Evolutionary conservation across 2,113 vertebrate species (phyloP).

Genomic region (Felis chaus): DNA sequence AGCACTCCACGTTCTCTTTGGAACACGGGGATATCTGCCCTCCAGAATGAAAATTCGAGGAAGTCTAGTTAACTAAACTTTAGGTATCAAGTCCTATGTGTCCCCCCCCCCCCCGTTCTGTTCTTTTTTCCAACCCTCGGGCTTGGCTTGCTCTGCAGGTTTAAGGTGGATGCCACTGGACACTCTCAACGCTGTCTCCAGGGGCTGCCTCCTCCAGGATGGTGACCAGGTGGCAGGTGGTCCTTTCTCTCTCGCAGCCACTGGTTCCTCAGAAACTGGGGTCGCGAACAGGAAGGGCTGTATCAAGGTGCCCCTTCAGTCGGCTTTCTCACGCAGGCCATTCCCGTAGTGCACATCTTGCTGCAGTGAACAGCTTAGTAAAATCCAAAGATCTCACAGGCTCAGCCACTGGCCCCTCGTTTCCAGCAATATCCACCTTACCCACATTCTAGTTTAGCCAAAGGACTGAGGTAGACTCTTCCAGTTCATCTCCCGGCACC

Average conservation of each 20-base stretch:
- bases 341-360: neutral
- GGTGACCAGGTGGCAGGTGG: neutral
- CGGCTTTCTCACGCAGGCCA: neutral
- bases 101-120: neutral
- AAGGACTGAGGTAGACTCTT: conserved; percentile 53
- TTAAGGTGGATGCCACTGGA: neutral
- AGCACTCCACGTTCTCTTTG: neutral
- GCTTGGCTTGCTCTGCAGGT: neutral
- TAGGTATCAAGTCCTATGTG: neutral
- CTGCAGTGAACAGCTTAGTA: neutral
- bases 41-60: neutral
- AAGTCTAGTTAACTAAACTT: neutral
- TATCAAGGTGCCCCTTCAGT: neutral
- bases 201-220: neutral
- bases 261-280: neutral
- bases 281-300: neutral
- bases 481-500: neutral
- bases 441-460: conserved; percentile 71
- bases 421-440: conserved; percentile 70
- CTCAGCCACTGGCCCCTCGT: neutral
- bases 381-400: conserved; percentile 71
- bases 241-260: neutral
- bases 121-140: neutral
- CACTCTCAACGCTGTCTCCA: neutral
- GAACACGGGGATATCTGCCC: neutral